phyloP scores from a whole-genome alignment of 2,113 vertebrate species.

The Hymenochirus boettgeri region DNA sequence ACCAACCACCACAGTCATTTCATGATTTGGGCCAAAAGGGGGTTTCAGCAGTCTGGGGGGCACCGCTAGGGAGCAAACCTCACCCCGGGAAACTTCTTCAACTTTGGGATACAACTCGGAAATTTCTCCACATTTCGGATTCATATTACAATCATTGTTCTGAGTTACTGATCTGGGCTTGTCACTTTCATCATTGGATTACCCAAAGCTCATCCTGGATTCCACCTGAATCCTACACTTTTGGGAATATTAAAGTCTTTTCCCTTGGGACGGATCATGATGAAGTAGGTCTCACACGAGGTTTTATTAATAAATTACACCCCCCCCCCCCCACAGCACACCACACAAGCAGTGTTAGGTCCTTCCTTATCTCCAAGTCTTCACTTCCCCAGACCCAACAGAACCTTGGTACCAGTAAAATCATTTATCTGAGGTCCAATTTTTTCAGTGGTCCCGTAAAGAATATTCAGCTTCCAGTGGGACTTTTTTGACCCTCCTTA shows the following conservation, averaged over 20 bases:
- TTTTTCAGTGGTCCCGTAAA: too few species aligned
- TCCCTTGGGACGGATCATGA: conserved; percentile 42
- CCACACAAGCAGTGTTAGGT: too few species aligned
- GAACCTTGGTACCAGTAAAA: neutral
- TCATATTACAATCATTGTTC: too few species aligned
- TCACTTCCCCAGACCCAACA: neutral
- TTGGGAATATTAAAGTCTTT: conserved; percentile 61
- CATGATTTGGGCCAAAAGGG: too few species aligned
- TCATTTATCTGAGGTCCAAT: too few species aligned
- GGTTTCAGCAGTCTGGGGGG: neutral
- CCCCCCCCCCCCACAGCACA: too few species aligned
- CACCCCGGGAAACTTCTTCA: conserved; percentile 43
- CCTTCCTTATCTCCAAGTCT: too few species aligned
- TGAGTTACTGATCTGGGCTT: neutral
- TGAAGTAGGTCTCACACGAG: conserved; percentile 60
- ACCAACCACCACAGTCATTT: neutral
- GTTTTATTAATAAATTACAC: too few species aligned
- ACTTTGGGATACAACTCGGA: too few species aligned
- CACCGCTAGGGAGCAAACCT: conserved; percentile 15
- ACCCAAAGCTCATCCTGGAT: conserved; percentile 39
- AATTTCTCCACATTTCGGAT: too few species aligned
- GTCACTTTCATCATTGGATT: neutral
- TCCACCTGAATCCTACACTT: conserved; percentile 32
- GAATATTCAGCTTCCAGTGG: too few species aligned
- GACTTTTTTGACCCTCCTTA: too few species aligned